Percentiles rank a stretch among this genome's conserved stretches.
Evolutionary conservation across 1,140 invertebrate species (phyloP).

Genomic region (Wiebesia pumilae): DNA sequence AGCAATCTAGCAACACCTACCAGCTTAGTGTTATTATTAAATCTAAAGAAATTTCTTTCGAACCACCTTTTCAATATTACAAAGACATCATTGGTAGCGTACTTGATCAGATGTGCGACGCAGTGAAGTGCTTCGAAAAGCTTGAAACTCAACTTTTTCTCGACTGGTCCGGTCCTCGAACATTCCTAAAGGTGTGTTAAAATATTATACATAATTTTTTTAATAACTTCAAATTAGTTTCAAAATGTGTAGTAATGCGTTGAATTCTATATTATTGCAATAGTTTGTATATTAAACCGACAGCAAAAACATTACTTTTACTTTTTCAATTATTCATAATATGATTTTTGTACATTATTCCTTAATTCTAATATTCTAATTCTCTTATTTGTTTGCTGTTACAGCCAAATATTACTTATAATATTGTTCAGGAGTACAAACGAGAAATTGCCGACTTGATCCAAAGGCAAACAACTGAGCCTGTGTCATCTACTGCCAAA

Average conservation of each 20-base stretch:
- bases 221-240: background rate
- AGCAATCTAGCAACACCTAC: conserved; percentile 71
- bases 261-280: background rate
- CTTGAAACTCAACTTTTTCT: conserved; percentile 84
- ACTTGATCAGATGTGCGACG: conserved; percentile 83
- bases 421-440: conserved; percentile 72
- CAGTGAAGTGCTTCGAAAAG: conserved; percentile 81
- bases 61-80: conserved; percentile 86
- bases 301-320: background rate
- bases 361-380: too few relatives aligned
- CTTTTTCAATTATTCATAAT: background rate
- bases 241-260: background rate
- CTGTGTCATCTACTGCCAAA: conserved; percentile 81
- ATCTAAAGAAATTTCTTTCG: conserved; percentile 83
- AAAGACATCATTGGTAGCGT: conserved; percentile 82
- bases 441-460: conserved; percentile 78
- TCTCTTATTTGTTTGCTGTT: background rate
- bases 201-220: background rate
- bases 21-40: conserved; percentile 82
- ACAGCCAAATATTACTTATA: conserved; percentile 59
- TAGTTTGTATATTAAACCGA: too few relatives aligned
- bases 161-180: conserved; percentile 74
- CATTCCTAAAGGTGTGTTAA: conserved; percentile 74
- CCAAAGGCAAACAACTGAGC: conserved; percentile 80
- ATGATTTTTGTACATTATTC: conserved; percentile 9